Base-by-base conservation (phyloP, 2,797 vertebrate genomes). In the Falco columbarius region DNA sequence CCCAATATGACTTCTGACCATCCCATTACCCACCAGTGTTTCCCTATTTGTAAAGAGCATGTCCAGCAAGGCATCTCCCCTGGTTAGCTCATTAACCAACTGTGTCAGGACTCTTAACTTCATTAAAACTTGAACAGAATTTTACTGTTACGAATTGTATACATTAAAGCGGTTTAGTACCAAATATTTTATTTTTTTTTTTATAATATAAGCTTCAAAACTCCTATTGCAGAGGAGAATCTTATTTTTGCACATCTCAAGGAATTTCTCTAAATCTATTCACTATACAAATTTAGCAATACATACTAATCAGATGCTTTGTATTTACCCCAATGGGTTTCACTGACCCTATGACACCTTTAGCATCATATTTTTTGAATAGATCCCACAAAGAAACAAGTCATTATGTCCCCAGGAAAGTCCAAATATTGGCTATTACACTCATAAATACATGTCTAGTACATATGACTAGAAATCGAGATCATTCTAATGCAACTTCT, bases 261-360 rank as follows among this genome's bases (percentile, higher is more conserved):
- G 70, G 83, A 61, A 71, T 86, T 67, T 89, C 74, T 42, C 24
- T 81, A 85, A 77, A 95, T 94, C 47, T 97, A 72, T 90, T 96
- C 62, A 40, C 71, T 59, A 8, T 17, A 70, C 56, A 54, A 89
- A 91, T 86, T 95, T 74, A 95, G 66, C 66, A 96, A 85, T 81
- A 74, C 56, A 94, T 12, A 52, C 38, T 80, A 56, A 65, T 61
- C 91, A 26, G 26, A 47, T 87, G 40, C 13, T 89, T 75, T 90
- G 49, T 87, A 90, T 86, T 91, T 90, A 73, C 42, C 56, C 32
- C 65, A 72, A 10, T 19, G 34, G 26, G 12, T 12, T 91, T 76
- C 59, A 74, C n/a, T 36, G 16, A 61, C 26, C 22, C 9, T 27
- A 30, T 0, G 1, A n/a, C 32, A 79, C 73, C 40, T 46, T 11